These are phyloP conservation scores for Lycocerus yunnanus DNA, from an alignment of 2,888 invertebrate genomes.

Conservation along the genomic window DNA sequence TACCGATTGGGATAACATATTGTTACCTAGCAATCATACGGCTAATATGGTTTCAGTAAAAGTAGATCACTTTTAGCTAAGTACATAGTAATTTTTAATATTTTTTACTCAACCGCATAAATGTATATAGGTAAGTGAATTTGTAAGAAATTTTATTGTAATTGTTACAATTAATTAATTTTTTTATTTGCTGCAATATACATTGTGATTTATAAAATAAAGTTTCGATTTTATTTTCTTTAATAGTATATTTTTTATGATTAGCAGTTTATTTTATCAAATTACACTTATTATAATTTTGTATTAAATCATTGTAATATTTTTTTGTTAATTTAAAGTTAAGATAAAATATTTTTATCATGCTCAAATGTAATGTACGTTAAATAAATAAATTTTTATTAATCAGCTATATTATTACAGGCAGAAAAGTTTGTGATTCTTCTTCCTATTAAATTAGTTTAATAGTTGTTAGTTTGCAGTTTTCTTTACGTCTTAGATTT, in stretches of 20 bases:
- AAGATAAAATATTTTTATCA: neutral
- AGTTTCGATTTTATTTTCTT: neutral
- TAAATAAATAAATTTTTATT: neutral
- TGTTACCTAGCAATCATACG: conserved; percentile 80
- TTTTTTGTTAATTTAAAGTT: neutral
- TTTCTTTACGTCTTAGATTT: no score
- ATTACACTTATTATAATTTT: neutral
- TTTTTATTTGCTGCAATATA: neutral
- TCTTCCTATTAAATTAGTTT: no score
- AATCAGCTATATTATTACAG: neutral
- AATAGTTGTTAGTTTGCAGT: no score
- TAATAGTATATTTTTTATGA: neutral
- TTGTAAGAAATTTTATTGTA: neutral
- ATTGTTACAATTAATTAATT: neutral
- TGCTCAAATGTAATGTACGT: neutral
- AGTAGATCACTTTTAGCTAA: conserved; percentile 82
- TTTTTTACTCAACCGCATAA: neutral
- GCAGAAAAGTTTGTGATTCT: no score
- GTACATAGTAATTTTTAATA: neutral
- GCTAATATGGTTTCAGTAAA: conserved; percentile 88
- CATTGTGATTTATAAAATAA: neutral
- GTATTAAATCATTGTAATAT: neutral
- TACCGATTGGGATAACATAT: conserved; percentile 84
- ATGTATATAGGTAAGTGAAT: neutral
- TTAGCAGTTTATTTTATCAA: neutral